Conservation (phyloP, 30 jellyfish, hydroid and myxozoan genomes). For the Clytia hemisphaerica region DNA sequence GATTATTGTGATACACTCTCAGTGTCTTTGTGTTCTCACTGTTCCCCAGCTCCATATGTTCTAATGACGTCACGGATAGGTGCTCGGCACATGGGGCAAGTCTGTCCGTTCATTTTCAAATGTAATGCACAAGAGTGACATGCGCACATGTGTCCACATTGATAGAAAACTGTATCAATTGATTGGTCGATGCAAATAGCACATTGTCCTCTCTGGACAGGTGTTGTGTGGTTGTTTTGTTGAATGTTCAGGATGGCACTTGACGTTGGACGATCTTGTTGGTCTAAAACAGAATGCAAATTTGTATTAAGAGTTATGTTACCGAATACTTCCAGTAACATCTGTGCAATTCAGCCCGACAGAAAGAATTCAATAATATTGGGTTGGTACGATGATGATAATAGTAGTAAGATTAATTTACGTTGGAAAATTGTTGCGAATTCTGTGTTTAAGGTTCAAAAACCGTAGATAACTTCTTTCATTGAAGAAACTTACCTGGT, state of each 20-base stretch:
- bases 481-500: neutral
- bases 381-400: too few species aligned
- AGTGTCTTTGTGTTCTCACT: too few species aligned
- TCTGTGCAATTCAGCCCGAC: too few species aligned
- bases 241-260: too few species aligned
- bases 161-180: conserved; percentile 71
- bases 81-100: conserved; percentile 88
- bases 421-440: neutral
- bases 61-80: conserved; percentile 73
- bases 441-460: neutral
- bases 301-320: too few species aligned
- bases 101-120: conserved; percentile 66
- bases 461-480: neutral
- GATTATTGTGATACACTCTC: too few species aligned
- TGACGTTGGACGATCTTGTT: too few species aligned
- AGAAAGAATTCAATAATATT: too few species aligned
- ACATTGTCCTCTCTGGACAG: conserved; percentile 69
- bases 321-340: too few species aligned
- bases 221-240: too few species aligned
- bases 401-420: too few species aligned
- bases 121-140: conserved; percentile 71
- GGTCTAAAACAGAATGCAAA: too few species aligned
- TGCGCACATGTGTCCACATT: conserved; percentile 90
- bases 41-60: conserved; percentile 61
- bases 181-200: conserved; percentile 64